Evolutionary conservation across 2,113 vertebrate genomes (phyloP).

Genomic region (Turdus rufiventris): DNA sequence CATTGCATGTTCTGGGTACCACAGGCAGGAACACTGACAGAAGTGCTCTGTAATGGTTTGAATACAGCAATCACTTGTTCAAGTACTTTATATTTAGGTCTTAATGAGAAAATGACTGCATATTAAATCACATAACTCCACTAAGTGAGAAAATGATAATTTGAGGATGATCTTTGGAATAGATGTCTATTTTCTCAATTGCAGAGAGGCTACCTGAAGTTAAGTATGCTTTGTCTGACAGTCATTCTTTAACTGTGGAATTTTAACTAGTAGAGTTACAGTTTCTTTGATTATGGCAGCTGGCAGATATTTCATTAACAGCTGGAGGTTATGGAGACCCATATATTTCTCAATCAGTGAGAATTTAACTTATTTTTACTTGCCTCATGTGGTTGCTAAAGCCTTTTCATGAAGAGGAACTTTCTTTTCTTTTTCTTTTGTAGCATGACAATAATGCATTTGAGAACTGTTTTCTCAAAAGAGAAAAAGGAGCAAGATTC

Average conservation of each 20-base stretch:
- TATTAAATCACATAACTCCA: background rate
- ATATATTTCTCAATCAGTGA: background rate
- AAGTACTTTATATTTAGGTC: background rate
- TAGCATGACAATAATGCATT: background rate
- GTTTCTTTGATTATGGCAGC: background rate
- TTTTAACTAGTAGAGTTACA: background rate
- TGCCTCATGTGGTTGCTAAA: background rate
- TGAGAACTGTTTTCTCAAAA: background rate
- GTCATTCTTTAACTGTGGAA: background rate
- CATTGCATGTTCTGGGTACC: background rate
- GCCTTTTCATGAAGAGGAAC: background rate
- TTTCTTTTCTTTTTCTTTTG: background rate
- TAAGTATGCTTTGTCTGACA: background rate
- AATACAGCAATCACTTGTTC: background rate
- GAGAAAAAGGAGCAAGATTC: background rate
- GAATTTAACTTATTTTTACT: background rate
- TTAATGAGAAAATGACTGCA: constrained; percentile 6
- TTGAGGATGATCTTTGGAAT: background rate
- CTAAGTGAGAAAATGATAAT: background rate
- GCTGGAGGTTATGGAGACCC: background rate
- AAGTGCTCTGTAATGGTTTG: background rate
- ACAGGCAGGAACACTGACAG: background rate
- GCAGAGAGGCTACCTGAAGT: background rate
- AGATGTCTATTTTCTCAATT: background rate
- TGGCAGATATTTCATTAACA: background rate